Evolutionary conservation across 2,797 vertebrate species (phyloP).

Genomic region (Podargus strigoides): DNA sequence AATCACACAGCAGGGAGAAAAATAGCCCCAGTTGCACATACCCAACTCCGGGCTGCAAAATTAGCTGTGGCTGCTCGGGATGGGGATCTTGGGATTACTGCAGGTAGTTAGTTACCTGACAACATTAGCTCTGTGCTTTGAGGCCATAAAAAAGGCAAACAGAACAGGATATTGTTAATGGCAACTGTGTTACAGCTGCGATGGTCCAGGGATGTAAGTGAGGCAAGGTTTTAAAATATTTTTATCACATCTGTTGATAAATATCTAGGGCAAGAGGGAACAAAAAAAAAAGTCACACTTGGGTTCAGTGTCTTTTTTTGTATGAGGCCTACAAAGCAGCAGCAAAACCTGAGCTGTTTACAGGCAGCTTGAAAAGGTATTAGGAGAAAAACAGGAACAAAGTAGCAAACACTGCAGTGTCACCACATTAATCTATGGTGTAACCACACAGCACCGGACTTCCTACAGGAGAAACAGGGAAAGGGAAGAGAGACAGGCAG

Average conservation of each 20-base stretch:
- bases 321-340: background rate
- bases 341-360: background rate
- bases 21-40: background rate
- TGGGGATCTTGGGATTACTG: background rate
- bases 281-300: accelerated
- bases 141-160: background rate
- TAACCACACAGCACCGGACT: background rate
- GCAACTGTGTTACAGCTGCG: background rate
- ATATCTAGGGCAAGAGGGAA: background rate
- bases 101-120: background rate
- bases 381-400: background rate
- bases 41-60: background rate
- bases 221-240: background rate
- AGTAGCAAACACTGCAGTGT: background rate
- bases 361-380: background rate
- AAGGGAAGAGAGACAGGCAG: background rate
- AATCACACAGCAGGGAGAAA: background rate
- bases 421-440: background rate
- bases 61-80: accelerated
- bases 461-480: background rate
- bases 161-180: background rate
- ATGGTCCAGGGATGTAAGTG: background rate
- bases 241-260: background rate
- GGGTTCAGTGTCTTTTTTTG: background rate
- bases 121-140: accelerated